Base-by-base conservation (phyloP, 2,113 vertebrate genomes). In the Meleagris gallopavo region DNA sequence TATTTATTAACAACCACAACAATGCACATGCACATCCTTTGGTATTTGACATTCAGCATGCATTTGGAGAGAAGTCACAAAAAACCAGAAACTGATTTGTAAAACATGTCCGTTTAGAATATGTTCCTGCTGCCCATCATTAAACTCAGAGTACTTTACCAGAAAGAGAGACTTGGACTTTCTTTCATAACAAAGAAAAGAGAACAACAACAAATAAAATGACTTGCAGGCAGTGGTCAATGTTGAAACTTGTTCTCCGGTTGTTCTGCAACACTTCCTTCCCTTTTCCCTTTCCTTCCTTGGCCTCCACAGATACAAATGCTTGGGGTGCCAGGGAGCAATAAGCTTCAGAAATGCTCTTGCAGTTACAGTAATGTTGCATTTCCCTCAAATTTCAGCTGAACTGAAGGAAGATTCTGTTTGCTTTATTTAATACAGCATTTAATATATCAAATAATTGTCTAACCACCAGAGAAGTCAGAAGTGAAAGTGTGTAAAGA, bases 211-310 rank as follows among this genome's bases (percentile, higher is more conserved):
- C 61, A 91, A 92, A 86, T 85, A 83, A 90, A 83, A 83, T 36
- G 78, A 77, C 61, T 88, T 92, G 12, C 58, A 92, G 80, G n/a
- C 86, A 73, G 43, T 16, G 43, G 79, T 71, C 85, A 88, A 57
- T 93, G 82, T 88, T 72, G 85, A 93, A 91, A 95, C 57, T 78
- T 94, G 88, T 88, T 93, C 91, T 89, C 74, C 70, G 66, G 54
- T 82, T 93, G 48, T 77, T 95, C 95, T 86, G 84, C 85, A 95
- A 91, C 78, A 91, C 54, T 94, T 95, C 83, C 69, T 90, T 94
- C 76, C 50, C 46, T 71, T 60, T 88, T 27, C 13, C 43, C n/a
- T 4, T n/a, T 93, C 40, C 41, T 91, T 93, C 27, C n/a, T 85
- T 45, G 45, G 36, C 27, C 36, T 74, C 48, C 25, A 36, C 0